Evolutionary conservation across 1,140 invertebrate species (phyloP), one percentile per base, ranked within the genome.

Genomic region (Cherax destructor): DNA sequence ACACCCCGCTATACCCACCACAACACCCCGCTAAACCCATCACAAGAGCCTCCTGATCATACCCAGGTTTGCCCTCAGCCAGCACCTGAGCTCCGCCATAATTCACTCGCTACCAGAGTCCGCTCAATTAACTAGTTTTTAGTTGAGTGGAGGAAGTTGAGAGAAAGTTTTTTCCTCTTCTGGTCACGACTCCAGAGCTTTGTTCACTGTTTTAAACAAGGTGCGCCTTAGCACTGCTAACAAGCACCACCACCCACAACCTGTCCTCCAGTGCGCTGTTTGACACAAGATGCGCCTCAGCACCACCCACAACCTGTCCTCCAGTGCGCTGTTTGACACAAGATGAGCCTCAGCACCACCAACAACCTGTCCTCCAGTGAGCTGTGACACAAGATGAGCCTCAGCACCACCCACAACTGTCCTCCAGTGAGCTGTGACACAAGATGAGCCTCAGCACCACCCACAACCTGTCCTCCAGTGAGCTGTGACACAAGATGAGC

Each of bases 81-180:
- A 52, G 72, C 9, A 49, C 52, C 50, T 6, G 18, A n/a, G 10
- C 61, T 18, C 79, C 24, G 30, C 79, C 56, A 81, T 76, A 89
- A 74, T 89, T 89, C 87, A 89, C 87, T 83, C 74, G 65, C 79
- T 76, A 52, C 59, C 77, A 72, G 65, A 83, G 79, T 83, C 80
- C 72, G 79, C 80, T 83, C 87, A 88, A 89, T 83, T 89, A 89
- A 76, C 87, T 83, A 83, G 87, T 89, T 89, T 89, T 89, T 89
- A 89, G 65, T 41, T 56, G 16, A 49, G 74, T 30, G 74, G 81
- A 83, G 74, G 50, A 78, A 78, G 49, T 86, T 78, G 76, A 74
- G 56, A 16, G 21, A 52, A 30, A 72, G 30, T 86, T 86, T 86
- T 86, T 78, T 30, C 18, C 56, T 56, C 56, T 78, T 56, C 84